These are phyloP conservation scores for Drosophila nr. perissopoda DNA, from an alignment of 2,888 invertebrate species.

Conservation along the genomic window DNA sequence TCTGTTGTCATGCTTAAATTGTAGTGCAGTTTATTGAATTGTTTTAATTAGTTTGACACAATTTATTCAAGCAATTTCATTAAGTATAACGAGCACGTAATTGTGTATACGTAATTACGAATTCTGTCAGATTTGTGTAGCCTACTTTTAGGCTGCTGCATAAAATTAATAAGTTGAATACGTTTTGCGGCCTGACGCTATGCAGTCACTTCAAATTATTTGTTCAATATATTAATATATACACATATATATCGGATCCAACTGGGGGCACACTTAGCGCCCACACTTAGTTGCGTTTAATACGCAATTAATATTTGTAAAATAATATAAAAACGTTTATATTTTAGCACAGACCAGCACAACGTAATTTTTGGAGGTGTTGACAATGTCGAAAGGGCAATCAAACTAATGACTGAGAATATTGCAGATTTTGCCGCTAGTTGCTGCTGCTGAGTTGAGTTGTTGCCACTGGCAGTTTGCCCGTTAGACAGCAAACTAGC, in stretches of 20 bases:
- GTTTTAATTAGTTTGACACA: constrained; percentile 53
- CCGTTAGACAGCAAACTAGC: constrained; percentile 49
- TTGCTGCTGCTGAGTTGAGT: constrained; percentile 25
- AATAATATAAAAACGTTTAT: constrained; percentile 14
- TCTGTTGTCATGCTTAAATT: constrained; percentile 1
- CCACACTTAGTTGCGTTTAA: constrained; percentile 26
- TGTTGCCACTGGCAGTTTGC: constrained; percentile 59
- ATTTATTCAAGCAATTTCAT: constrained; percentile 28
- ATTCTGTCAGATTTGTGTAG: constrained; percentile 8
- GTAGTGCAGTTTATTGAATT: constrained; percentile 43
- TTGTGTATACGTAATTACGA: constrained; percentile 26
- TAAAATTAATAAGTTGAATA: constrained; percentile 8
- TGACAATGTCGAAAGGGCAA: constrained; percentile 24
- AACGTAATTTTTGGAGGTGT: constrained; percentile 42
- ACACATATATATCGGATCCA: not conserved
- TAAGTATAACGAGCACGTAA: constrained; percentile 12
- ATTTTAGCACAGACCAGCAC: constrained; percentile 34
- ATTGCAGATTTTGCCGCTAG: constrained; percentile 13
- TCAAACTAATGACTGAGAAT: constrained; percentile 30
- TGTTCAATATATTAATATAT: not conserved
- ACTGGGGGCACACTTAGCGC: constrained; percentile 9
- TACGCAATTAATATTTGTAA: constrained; percentile 26
- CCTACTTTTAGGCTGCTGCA: constrained; percentile 42
- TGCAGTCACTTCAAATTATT: constrained; percentile 6
- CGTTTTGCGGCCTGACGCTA: not conserved